Evolutionary conservation across 2,888 invertebrate genomes (phyloP).

Genomic region (Trachelus troglodyta): DNA sequence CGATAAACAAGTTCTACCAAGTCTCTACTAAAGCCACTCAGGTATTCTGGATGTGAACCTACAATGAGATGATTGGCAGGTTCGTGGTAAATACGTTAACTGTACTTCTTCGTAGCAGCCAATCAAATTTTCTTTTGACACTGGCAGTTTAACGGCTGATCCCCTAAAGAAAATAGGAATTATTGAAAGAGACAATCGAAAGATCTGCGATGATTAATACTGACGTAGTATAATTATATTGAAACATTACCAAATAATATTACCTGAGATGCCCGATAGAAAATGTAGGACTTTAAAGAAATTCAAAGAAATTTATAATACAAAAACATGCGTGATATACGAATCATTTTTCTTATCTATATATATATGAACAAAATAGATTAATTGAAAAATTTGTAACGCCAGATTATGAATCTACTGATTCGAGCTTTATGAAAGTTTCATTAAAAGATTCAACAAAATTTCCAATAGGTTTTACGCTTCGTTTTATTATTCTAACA

Average conservation of each 20-base stretch:
- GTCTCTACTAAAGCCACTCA: background rate
- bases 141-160: background rate
- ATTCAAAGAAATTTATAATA: no score
- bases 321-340: no score
- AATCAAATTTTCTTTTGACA: background rate
- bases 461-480: no score
- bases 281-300: no score
- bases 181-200: background rate
- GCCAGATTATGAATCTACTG: no score
- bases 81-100: background rate
- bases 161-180: background rate
- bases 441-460: no score
- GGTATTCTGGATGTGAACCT: background rate
- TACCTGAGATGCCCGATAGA: no score
- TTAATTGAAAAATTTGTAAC: no score
- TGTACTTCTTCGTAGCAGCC: background rate
- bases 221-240: background rate
- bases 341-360: no score
- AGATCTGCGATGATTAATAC: background rate
- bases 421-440: no score
- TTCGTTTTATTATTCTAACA: no score
- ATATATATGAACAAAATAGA: no score
- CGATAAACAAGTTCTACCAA: conserved; percentile 47
- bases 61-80: background rate
- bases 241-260: background rate